Evolutionary conservation across 2,113 vertebrate species (phyloP).

Genomic region (Alaudala cheleensis): DNA sequence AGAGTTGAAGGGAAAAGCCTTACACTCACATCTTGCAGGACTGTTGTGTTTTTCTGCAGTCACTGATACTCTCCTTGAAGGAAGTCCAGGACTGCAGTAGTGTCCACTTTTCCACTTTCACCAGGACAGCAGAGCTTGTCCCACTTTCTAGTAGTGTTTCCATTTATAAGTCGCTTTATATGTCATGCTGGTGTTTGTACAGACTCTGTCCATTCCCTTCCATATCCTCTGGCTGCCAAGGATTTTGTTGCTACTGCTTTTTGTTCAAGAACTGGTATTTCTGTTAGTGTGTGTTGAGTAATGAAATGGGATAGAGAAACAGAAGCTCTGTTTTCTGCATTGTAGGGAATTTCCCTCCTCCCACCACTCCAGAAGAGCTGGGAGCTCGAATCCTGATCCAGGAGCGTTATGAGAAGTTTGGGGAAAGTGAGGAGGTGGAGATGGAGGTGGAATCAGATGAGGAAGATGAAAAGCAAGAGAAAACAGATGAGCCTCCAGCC

Average conservation of each 20-base stretch:
- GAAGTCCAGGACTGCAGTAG: neutral
- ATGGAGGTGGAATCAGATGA: constrained; percentile 99
- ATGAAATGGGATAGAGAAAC: neutral
- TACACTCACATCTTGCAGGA: neutral
- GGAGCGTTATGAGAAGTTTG: constrained; percentile 97
- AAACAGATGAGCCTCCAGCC: constrained; percentile 78
- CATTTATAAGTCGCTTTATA: neutral
- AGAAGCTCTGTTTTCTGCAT: neutral
- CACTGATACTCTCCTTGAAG: neutral
- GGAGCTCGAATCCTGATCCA: constrained; percentile 97
- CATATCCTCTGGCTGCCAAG: neutral
- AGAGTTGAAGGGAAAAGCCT: neutral
- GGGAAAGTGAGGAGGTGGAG: constrained; percentile 97
- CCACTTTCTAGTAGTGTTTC: neutral
- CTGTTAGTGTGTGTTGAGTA: neutral
- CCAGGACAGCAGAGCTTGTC: neutral
- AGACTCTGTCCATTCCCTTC: neutral
- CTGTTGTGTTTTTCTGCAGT: neutral
- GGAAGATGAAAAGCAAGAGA: constrained; percentile 85
- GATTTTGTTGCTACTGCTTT: neutral
- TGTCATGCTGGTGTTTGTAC: neutral
- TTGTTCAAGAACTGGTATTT: neutral
- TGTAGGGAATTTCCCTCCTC: constrained; percentile 95
- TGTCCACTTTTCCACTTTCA: neutral
- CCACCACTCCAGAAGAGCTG: constrained; percentile 94